Evolutionary conservation across 2,797 vertebrate species (phyloP), one percentile per base, ranked within the genome.

Genomic region (Bovichtus diacanthus): DNA sequence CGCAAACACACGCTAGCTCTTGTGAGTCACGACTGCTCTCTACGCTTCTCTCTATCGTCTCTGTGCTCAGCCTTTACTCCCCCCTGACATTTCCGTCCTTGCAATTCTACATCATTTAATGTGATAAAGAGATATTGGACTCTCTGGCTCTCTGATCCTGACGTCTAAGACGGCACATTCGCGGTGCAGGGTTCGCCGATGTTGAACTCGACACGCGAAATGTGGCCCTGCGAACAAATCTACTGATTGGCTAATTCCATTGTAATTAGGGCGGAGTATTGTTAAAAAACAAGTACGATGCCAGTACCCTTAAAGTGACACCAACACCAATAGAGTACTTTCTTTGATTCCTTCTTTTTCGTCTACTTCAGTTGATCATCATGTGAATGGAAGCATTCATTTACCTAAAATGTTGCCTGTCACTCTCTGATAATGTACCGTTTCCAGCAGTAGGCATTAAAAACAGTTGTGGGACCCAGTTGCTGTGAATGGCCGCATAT

Each of bases 401-500:
- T n/a, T n/a, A n/a, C n/a, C n/a, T n/a, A n/a, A n/a, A n/a, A n/a
- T n/a, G 15, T 44, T 54, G 56, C 47, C 60, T 65, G 13, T 74
- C 36, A 39, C 76, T 65, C 29, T 65, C 36, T 36, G 23, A 44
- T 70, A 77, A 80, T 79, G 27, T 50, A 38, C 80, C 27, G 7
- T 18, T 76, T 70, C 49, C 69, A 36, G 25, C 61, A 62, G 63
- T 6, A 80, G 46, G 46, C 74, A 18, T 43, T 12, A 29, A 56
- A 29, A 56, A 76, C 56, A 65, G 27, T 76, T 87, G 88, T 62
- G 25, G 47, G 58, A 67, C 25, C n/a, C 81, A 79, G 77, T 75
- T 87, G 76, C 65, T 55, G 23, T 56, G 44, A 53, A 27, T 60
- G 27, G 46, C 56, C 16, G 27, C 47, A 27, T 67, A 49, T 67